Conservation (phyloP, 1,140 invertebrate genomes). For the Zaprionus tsacasi region DNA sequence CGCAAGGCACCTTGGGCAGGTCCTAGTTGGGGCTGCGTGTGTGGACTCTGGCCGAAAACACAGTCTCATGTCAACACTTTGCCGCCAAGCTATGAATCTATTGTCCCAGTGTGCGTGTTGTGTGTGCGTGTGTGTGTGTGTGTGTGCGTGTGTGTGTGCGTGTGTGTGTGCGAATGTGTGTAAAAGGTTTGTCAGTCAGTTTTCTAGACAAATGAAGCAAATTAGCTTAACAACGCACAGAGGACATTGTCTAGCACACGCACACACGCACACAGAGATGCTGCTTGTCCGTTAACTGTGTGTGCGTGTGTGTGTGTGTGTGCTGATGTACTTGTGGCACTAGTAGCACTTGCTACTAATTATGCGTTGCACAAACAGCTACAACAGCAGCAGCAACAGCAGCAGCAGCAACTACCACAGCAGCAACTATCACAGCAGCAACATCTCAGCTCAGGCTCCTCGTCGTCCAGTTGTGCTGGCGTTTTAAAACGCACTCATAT, state of each 20-base stretch:
- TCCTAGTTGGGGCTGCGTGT: not conserved
- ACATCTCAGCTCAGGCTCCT: not conserved
- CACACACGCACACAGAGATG: conserved; percentile 17
- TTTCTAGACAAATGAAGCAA: conserved; percentile 82
- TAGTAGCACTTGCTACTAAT: conserved; percentile 69
- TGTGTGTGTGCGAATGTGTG: conserved; percentile 19
- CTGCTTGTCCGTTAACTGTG: not conserved
- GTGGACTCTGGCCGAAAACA: conserved; percentile 56
- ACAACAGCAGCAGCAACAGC: conserved; percentile 1
- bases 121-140: conserved; percentile 1
- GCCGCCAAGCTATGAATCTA: conserved; percentile 43
- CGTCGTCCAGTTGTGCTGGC: conserved; percentile 34
- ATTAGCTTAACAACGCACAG: conserved; percentile 79
- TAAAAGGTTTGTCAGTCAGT: conserved; percentile 57
- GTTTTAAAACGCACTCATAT: conserved; percentile 48
- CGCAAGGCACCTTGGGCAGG: conserved; percentile 34
- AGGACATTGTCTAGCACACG: conserved; percentile 67
- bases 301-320: conserved; percentile 12
- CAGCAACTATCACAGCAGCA: conserved; percentile 2
- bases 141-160: conserved; percentile 17
- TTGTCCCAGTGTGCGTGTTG: conserved; percentile 1
- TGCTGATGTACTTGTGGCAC: conserved; percentile 51
- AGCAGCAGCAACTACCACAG: not conserved
- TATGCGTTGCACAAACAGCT: conserved; percentile 47
- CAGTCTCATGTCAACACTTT: conserved; percentile 70